phyloP scores from a whole-genome alignment of 2,113 vertebrate species.

The Clarias magur region DNA sequence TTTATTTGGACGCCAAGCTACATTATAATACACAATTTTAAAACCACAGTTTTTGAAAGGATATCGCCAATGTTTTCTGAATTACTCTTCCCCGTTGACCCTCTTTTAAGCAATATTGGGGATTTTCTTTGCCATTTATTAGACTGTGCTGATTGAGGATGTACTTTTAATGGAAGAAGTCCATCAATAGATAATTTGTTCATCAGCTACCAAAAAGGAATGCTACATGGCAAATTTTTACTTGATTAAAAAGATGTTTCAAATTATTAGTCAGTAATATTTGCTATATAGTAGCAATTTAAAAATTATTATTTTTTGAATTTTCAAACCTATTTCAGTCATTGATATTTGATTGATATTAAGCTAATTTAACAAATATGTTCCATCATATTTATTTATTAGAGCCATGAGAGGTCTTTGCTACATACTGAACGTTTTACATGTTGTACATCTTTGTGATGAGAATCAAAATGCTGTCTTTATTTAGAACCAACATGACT shows the following conservation, averaged over 20 bases:
- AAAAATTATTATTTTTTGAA: background rate
- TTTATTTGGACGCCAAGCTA: too few relatives aligned
- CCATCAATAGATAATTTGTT: constrained; percentile 41
- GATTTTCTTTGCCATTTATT: constrained; percentile 81
- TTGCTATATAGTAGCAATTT: background rate
- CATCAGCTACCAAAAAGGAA: background rate
- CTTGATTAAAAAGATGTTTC: background rate
- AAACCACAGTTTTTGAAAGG: too few relatives aligned
- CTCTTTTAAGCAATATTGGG: constrained; percentile 67
- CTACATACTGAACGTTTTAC: too few relatives aligned
- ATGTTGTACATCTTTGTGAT: too few relatives aligned
- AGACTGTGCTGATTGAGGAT: constrained; percentile 80
- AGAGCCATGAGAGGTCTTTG: too few relatives aligned
- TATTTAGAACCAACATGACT: too few relatives aligned
- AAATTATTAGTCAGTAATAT: background rate
- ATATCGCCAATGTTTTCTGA: background rate
- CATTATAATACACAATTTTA: too few relatives aligned
- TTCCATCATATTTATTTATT: too few relatives aligned
- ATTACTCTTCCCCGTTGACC: background rate
- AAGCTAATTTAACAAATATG: too few relatives aligned
- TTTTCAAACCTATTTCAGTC: too few relatives aligned
- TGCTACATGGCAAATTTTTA: background rate
- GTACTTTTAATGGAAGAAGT: constrained; percentile 68
- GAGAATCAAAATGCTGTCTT: too few relatives aligned
- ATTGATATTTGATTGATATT: too few relatives aligned